These are phyloP conservation scores for Peromyscus eremicus DNA, from an alignment of 2,797 vertebrate genomes.

Conservation along the genomic window DNA sequence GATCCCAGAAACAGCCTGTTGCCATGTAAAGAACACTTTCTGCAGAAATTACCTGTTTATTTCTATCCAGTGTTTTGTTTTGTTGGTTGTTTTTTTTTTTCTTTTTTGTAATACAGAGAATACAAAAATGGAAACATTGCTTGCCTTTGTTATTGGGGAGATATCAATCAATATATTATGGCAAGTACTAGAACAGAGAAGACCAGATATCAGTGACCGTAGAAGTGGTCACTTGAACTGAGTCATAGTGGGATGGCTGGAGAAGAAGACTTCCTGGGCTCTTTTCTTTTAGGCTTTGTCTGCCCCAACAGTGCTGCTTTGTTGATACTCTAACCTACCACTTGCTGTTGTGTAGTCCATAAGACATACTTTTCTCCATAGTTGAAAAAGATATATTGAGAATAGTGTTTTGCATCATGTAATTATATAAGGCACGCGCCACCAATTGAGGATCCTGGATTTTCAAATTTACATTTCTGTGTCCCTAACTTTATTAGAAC, in stretches of 20 bases:
- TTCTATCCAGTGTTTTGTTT: background rate
- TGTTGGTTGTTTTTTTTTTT: background rate
- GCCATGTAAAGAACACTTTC: background rate
- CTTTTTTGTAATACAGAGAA: background rate
- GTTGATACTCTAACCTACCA: background rate
- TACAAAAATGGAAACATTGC: background rate
- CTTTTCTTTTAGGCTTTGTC: background rate
- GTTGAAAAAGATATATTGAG: conserved; percentile 1
- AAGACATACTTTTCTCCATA: conserved; percentile 15
- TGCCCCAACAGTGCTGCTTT: background rate
- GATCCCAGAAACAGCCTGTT: background rate
- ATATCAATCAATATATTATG: background rate
- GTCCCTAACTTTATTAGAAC: background rate
- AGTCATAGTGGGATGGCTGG: background rate
- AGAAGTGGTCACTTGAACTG: background rate
- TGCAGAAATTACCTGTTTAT: background rate
- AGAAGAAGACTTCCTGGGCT: background rate
- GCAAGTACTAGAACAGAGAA: background rate
- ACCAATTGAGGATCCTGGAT: too few species aligned
- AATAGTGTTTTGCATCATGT: background rate
- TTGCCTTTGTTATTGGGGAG: background rate
- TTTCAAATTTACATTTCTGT: conserved; percentile 50
- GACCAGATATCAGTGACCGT: background rate
- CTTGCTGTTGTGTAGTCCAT: background rate
- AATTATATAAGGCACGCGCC: too few species aligned